Evolutionary conservation across 1,140 invertebrate species (phyloP), one percentile per base, ranked within the genome.

Genomic region (Pararge aegeria): DNA sequence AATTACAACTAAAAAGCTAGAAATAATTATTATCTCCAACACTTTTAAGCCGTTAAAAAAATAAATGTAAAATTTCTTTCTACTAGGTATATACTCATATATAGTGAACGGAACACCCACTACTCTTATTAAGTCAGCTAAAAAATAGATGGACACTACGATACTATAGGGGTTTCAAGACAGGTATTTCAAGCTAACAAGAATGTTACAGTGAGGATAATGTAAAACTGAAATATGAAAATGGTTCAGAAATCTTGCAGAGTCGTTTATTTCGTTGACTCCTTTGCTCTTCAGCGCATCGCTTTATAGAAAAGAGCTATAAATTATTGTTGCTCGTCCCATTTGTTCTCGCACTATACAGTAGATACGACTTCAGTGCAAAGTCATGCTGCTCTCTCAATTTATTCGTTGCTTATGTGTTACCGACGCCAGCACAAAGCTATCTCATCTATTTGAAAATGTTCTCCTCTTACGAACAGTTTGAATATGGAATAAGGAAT

Each of bases 341-440:
- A 61, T 55, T 61, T 61, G 52, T 55, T 49, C 24, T 19, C 10
- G 20, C 13, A 61, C 50, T 16, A 40, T 27, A 18, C 24, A n/a
- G 4, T 51, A 37, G 24, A 46, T 10, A 38, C 7, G 24, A 10
- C 10, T 12, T 24, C 18, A 27, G 18, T 55, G 21, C 40, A 54
- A 61, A 61, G 58, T 61, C 58, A 54, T 30, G 49, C 18, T 37
- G 48, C 40, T 30, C 51, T 52, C 38, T 51, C 42, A 46, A 60
- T 60, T 60, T 60, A 48, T 60, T 44, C 21, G 40, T 52, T 34
- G 24, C 38, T 44, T 54, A 54, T 46, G 27, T 61, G 20, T 42
- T 38, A 38, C 12, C 18, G 20, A 42, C 38, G 40, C 18, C 6
- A 21, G 27, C 29, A 55, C 46, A 55, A 61, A 55, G 53, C 42